Percentiles rank a stretch among this genome's conserved stretches.
Conservation (phyloP, 2,797 vertebrate species). For the Lemur catta region DNA sequence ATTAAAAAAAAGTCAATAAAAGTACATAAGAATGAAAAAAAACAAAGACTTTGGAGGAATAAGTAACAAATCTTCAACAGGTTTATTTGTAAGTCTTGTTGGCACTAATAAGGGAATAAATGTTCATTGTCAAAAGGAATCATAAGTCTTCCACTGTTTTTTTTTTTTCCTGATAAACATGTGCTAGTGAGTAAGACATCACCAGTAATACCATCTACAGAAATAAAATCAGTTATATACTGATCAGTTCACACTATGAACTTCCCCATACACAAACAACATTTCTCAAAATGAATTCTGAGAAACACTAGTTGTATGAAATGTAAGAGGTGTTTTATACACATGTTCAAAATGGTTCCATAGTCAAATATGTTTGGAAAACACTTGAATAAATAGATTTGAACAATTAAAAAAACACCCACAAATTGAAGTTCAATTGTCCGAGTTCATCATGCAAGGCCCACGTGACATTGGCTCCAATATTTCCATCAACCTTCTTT, state of each 20-base stretch:
- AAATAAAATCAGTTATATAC: conserved; percentile 24
- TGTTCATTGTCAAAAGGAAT: background rate
- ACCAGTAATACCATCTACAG: conserved; percentile 18
- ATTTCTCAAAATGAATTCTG: background rate
- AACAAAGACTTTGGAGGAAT: conserved; percentile 36
- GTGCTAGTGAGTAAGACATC: background rate
- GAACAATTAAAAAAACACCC: background rate
- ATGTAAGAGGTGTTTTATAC: background rate
- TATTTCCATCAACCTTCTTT: background rate
- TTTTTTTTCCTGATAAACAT: background rate
- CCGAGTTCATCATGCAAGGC: background rate
- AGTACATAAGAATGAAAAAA: no score
- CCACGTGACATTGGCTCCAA: background rate
- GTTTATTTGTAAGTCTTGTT: background rate
- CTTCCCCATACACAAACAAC: background rate
- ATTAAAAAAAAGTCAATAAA: no score
- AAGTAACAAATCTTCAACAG: background rate
- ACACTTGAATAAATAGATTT: background rate
- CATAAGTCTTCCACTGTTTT: background rate
- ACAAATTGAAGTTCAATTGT: background rate
- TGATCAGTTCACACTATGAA: no score
- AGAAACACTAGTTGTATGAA: background rate
- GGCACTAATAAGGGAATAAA: background rate
- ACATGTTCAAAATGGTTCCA: background rate
- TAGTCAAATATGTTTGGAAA: background rate